Evolutionary conservation across 2,888 invertebrate species (phyloP).

Genomic region (Drosophila multiciliata): DNA sequence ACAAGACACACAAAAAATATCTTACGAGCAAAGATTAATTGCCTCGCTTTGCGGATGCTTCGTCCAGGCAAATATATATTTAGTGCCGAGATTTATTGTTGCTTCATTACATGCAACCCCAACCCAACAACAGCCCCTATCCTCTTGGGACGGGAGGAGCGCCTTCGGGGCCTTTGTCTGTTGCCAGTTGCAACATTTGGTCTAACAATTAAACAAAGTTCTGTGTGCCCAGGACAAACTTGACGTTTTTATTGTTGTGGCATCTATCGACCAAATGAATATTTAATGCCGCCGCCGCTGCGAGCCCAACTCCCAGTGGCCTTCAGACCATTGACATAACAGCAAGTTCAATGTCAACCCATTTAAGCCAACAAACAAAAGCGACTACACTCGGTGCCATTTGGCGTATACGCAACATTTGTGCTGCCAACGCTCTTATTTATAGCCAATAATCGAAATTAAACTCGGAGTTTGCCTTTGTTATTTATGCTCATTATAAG

Average conservation of each 20-base stretch:
- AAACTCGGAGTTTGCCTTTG: slow-evolving; percentile 13
- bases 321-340: slow-evolving; percentile 64
- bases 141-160: background rate
- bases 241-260: slow-evolving; percentile 74
- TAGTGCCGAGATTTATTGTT: slow-evolving; percentile 77
- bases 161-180: slow-evolving; percentile 35
- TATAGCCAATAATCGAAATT: slow-evolving; percentile 57
- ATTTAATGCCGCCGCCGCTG: slow-evolving; percentile 59
- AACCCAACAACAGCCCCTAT: background rate
- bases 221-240: slow-evolving; percentile 30
- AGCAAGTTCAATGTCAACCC: slow-evolving; percentile 76
- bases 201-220: slow-evolving; percentile 72
- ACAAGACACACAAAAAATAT: slow-evolving; percentile 20
- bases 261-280: slow-evolving; percentile 69
- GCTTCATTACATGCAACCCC: slow-evolving; percentile 64
- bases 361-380: slow-evolving; percentile 9
- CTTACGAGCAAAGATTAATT: slow-evolving; percentile 67
- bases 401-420: slow-evolving; percentile 49
- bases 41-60: slow-evolving; percentile 50
- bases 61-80: slow-evolving; percentile 69
- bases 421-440: slow-evolving; percentile 39
- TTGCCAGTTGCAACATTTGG: slow-evolving; percentile 49
- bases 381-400: slow-evolving; percentile 2
- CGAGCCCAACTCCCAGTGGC: slow-evolving; percentile 32
- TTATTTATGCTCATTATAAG: slow-evolving; percentile 47